Base-by-base conservation (phyloP, 2,888 invertebrate genomes). In the Cheilosia pagana region DNA sequence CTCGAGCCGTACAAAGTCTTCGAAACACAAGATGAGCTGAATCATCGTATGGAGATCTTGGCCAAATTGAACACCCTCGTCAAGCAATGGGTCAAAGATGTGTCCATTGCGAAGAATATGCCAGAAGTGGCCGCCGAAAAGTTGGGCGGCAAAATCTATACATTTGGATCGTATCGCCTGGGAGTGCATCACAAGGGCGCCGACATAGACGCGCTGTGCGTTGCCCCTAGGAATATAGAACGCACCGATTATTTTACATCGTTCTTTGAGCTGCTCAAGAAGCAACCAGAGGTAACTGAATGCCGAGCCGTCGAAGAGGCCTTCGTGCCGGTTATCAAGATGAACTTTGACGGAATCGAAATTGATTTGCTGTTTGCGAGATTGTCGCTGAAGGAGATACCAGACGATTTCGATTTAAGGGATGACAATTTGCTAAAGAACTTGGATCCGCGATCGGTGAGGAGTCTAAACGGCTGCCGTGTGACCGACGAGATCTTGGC, bases 311-410 rank as follows among this genome's bases (percentile, higher is more conserved):
- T 99, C 0, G 99, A 99, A 92, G 99, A 99, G 91, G 99, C 99
- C 0, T 99, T 96, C 92, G 99, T 99, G 87, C 99, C 99, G 3
- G 98, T 99, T 8, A 98, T 99, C 87, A 99, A 99, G 93, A 98
- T 99, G 97, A 97, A 97, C 90, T 99, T 99, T 92, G 97, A 98
- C 93, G 98, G 97, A 35, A 98, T 99, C 87, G 99, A 99, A 93
- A 98, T 99, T 87, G 99, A 99, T 93, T 96, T 99, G 95, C 93
- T 99, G 86, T 99, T 99, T 93, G 99, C 99, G 0, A 94, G 98
- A 86, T 93, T 99, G 85, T 96, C 98, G 41, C 93, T 98, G n/a
- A 98, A 98, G 91, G 97, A 98, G 93, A 98, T 99, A 91, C 97
- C 98, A 14, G 98, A 98, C 92, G 90, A 92, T 90, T 95, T 95